Percentiles rank a stretch among this genome's conserved stretches.
Evolutionary conservation across 2,797 vertebrate species (phyloP).

Genomic region (Odontamblyopus lacepedii): DNA sequence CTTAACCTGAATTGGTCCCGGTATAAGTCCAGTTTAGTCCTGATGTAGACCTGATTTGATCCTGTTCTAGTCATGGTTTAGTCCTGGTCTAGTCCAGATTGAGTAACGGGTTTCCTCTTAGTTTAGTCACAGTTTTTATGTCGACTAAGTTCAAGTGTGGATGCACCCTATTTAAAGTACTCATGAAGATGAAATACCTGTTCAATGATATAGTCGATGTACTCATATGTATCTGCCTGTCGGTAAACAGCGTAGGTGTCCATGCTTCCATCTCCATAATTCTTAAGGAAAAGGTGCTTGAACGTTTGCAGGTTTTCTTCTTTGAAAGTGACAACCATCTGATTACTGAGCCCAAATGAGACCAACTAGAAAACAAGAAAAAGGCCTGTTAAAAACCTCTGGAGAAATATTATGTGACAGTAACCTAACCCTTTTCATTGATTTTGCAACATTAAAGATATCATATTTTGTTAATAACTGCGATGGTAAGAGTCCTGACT

Average conservation of each 20-base stretch:
- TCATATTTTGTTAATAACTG: too few species aligned
- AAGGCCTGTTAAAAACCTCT: neutral
- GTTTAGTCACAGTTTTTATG: too few species aligned
- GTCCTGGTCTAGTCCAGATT: too few species aligned
- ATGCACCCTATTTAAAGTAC: too few species aligned
- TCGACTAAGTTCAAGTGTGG: too few species aligned
- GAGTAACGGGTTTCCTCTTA: too few species aligned
- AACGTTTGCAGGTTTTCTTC: conserved; percentile 93
- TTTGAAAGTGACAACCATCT: conserved; percentile 96
- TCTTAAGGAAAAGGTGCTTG: conserved; percentile 93
- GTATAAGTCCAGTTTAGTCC: too few species aligned
- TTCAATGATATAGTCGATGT: conserved; percentile 84
- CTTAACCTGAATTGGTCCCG: too few species aligned
- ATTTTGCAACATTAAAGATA: too few species aligned
- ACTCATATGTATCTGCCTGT: conserved; percentile 86
- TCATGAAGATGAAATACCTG: conserved; percentile 73
- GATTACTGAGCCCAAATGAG: conserved; percentile 94
- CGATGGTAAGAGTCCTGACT: conserved; percentile 76
- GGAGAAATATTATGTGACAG: neutral
- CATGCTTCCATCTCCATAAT: conserved; percentile 78
- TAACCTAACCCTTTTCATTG: too few species aligned
- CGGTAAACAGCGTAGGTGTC: conserved; percentile 87
- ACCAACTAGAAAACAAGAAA: conserved; percentile 79
- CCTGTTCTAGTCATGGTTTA: too few species aligned
- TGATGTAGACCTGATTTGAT: too few species aligned